Conservation (phyloP, 2,888 invertebrate genomes). For the Acanthosepion esculentum region DNA sequence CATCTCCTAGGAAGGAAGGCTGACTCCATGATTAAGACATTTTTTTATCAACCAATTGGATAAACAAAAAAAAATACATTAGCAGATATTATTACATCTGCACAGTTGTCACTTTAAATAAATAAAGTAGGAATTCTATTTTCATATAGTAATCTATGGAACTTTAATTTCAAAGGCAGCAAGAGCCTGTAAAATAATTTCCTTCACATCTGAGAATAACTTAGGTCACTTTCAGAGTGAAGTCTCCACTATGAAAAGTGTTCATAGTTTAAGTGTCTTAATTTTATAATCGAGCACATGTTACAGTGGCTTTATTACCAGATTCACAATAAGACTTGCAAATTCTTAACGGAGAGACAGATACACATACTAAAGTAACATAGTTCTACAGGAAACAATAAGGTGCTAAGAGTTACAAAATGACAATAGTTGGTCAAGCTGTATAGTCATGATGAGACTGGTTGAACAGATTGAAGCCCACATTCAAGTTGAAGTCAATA, state of each 20-base stretch:
- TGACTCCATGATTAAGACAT: constrained; percentile 4
- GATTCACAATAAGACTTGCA: not conserved
- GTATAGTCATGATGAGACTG: constrained; percentile 43
- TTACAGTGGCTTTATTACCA: not conserved
- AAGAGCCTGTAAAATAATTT: not conserved
- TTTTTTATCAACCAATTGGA: not conserved
- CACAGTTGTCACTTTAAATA: not conserved
- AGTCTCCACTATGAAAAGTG: not conserved
- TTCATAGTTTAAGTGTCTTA: not conserved
- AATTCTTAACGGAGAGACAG: not conserved
- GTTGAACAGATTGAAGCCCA: constrained; percentile 45
- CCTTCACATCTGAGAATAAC: not conserved
- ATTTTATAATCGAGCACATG: not conserved
- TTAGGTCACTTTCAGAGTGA: not conserved
- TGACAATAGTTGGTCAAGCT: constrained; percentile 5
- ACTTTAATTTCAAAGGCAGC: not conserved
- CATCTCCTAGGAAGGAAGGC: constrained; percentile 33
- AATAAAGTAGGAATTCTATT: constrained; percentile 4
- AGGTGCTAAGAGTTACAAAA: not conserved
- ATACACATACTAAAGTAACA: not conserved
- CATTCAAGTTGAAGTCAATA: constrained; percentile 45
- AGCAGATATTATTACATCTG: not conserved
- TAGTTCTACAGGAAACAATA: not conserved
- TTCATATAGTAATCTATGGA: not conserved
- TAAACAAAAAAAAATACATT: not conserved